Base-by-base conservation (phyloP, 2,113 vertebrate species). In the Microtus pennsylvanicus region DNA sequence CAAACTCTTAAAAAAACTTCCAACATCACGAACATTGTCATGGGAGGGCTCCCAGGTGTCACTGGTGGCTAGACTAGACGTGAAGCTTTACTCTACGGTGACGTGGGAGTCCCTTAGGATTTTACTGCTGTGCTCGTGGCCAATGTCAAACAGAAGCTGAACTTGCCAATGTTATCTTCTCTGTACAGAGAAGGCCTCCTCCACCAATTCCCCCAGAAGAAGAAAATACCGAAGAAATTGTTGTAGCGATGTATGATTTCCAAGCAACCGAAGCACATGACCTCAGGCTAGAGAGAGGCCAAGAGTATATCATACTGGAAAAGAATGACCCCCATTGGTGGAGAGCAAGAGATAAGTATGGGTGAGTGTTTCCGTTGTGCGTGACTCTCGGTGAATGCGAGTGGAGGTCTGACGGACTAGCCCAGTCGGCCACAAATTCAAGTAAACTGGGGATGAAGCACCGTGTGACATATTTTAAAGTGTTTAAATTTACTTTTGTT, bases 221-320 rank as follows among this genome's bases (percentile, higher is more conserved):
- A 0, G 98, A 98, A 82, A 98, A 98, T 0, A 95, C 95, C 4
- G 99, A 99, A 94, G 99, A 98, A 94, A 95, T 99, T 45, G 99
- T 99, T 81, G 98, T 99, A 33, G 99, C 99, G 1, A 98, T 99
- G 98, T 99, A 99, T 93, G 99, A 99, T 97, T 99, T 99, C 95
- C 97, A 98, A 2, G 99, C 99, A 0, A 97, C 98, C 14, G 99
- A 99, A 93, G 87, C 98, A 10, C 99, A 99, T 45, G 99, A 99
- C 96, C 98, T 99, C 94, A 98, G 98, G 30, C 97, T 99, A 96
- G 98, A 98, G 77, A 98, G 98, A 94, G 99, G 99, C 10, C 98
- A 98, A 94, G 99, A 99, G 97, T 99, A 99, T 82, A 97, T 98
- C 24, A 98, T 99, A 80, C n/a, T 99, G 67, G 99, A 99, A 83